Percentiles rank a stretch among this genome's conserved stretches.
These are phyloP conservation scores for Decapterus maruadsi DNA, from an alignment of 2,797 vertebrate genomes.

Conservation along the genomic window DNA sequence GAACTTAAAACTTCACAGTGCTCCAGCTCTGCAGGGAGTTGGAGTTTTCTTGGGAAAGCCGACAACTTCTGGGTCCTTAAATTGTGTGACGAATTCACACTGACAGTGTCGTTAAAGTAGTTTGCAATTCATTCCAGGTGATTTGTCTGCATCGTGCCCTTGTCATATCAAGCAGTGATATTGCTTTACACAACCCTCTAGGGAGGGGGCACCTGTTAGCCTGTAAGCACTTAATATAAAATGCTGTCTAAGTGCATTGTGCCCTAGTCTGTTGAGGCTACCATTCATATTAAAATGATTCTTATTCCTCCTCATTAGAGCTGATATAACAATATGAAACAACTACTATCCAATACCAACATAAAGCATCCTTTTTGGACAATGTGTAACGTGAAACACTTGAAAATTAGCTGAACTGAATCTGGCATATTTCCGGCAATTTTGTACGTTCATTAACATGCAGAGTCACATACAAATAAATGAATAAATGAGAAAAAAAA, in stretches of 20 bases:
- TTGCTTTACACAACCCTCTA: not conserved
- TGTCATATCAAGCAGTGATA: not conserved
- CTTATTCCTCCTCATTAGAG: not conserved
- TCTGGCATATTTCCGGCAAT: no score
- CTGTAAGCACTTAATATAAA: conserved; percentile 1
- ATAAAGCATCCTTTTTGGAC: not conserved
- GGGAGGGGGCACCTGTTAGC: not conserved
- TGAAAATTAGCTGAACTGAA: no score
- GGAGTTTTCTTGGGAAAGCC: conserved; percentile 32
- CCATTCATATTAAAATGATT: not conserved
- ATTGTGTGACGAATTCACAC: conserved; percentile 22
- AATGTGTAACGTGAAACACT: no score
- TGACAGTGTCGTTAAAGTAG: conserved; percentile 19
- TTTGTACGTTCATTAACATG: no score
- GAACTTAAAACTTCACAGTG: conserved; percentile 30
- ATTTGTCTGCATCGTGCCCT: conserved; percentile 13
- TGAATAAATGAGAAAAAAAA: no score
- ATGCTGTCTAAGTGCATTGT: not conserved
- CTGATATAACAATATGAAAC: conserved; percentile 1
- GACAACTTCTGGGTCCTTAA: conserved; percentile 1
- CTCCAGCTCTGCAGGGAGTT: conserved; percentile 32
- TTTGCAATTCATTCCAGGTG: conserved; percentile 6
- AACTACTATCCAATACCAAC: not conserved
- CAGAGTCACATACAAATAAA: no score
- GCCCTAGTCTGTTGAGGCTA: conserved; percentile 1